A percentile compares a stretch with the other conserved stretches of the same genome.
Conservation (phyloP, 1,140 invertebrate species). For the Carposina sasakii region DNA sequence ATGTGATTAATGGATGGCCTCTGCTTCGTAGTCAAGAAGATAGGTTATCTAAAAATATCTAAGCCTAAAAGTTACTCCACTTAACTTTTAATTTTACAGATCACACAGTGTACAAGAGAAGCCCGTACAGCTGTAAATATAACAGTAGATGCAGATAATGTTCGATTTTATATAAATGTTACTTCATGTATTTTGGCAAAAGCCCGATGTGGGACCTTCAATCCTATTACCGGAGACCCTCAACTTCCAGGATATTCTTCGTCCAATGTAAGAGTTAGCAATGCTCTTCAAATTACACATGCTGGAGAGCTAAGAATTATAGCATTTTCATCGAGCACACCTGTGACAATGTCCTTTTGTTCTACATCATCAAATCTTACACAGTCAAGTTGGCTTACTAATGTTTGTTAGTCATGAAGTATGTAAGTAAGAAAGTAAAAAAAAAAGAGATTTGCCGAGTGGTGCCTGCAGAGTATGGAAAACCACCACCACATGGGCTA, state of each 20-base stretch:
- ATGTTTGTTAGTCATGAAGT: slow-evolving; percentile 58
- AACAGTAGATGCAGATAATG: slow-evolving; percentile 64
- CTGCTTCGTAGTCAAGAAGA: no score
- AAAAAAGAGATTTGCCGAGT: no score
- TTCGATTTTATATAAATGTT: slow-evolving; percentile 72
- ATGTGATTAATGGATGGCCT: no score
- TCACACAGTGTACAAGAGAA: slow-evolving; percentile 69
- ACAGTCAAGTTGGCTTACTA: slow-evolving; percentile 57
- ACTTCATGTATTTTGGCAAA: slow-evolving; percentile 74
- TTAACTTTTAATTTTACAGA: slow-evolving; percentile 47
- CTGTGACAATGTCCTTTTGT: slow-evolving; percentile 56
- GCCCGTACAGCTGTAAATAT: slow-evolving; percentile 63
- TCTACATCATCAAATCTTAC: slow-evolving; percentile 50
- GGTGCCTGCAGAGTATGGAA: no score
- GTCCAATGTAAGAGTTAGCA: slow-evolving; percentile 49
- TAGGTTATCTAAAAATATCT: no score
- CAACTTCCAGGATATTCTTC: slow-evolving; percentile 64
- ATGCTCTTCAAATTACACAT: slow-evolving; percentile 71
- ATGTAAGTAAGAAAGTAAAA: no score
- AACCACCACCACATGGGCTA: no score
- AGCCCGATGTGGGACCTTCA: slow-evolving; percentile 69
- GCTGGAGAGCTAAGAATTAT: slow-evolving; percentile 69
- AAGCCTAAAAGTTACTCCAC: no score
- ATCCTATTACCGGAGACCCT: slow-evolving; percentile 74
- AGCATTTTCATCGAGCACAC: slow-evolving; percentile 58